A percentile compares a stretch with the other conserved stretches of the same genome.
Conservation (phyloP, 2,113 vertebrate genomes). For the Peucedramus taeniatus region DNA sequence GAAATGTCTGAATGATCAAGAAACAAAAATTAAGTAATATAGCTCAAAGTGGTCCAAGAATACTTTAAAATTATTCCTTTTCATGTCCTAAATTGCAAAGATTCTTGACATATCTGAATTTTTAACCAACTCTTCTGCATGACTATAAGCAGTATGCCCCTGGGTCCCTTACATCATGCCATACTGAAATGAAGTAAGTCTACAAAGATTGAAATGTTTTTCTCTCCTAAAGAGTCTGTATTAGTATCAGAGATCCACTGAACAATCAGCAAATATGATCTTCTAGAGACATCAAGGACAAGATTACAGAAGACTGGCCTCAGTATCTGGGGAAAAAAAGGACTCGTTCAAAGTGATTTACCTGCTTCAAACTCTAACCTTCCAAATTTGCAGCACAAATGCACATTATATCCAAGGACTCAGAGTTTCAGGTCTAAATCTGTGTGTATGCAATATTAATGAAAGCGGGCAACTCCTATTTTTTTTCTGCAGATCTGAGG, state of each 20-base stretch:
- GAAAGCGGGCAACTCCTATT: not conserved
- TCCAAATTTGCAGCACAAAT: not conserved
- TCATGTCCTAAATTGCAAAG: not conserved
- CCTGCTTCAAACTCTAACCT: not conserved
- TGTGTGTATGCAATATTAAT: not conserved
- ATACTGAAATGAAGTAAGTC: not conserved
- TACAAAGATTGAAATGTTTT: not conserved
- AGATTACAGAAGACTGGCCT: not conserved
- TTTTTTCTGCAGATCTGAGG: not conserved
- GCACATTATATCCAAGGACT: not conserved
- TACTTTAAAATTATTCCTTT: not conserved
- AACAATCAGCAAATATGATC: not conserved
- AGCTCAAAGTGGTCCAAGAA: not conserved
- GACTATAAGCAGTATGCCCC: not conserved
- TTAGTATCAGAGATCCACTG: not conserved
- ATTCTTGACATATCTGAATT: not conserved
- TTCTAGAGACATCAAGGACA: not conserved
- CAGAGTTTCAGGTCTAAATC: not conserved
- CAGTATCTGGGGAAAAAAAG: not conserved
- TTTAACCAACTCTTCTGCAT: not conserved
- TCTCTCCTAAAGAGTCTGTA: fast-evolving
- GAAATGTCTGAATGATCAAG: not conserved
- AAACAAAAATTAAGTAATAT: not conserved
- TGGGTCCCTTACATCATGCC: no score
- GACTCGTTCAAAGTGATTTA: not conserved